Base-by-base conservation (phyloP, 53 echinoderm and acorn worm species). In the Paracentrotus lividus region DNA sequence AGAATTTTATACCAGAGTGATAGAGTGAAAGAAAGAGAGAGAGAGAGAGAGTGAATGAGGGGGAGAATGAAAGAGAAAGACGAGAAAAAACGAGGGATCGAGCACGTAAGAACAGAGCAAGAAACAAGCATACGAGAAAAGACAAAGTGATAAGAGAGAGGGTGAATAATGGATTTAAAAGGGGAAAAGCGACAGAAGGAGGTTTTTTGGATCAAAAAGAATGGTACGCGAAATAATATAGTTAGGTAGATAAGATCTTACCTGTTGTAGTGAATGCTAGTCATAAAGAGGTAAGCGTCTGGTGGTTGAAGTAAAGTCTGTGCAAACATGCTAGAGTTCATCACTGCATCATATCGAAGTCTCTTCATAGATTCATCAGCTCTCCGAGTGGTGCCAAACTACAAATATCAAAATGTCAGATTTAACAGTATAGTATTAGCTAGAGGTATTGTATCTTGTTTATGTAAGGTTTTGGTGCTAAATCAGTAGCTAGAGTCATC, bases 301-400 rank as follows among this genome's bases (percentile, higher is more conserved):
- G 96, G 96, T 88, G 94, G 90, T n/a, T 94, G 90, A 15, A 98
- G 92, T 38, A 96, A 93, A 24, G 94, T 88, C 90, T 97, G 97
- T 4, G 98, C 97, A 98, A 95, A 26, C 94, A 96, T 18, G 95
- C 97, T 92, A 97, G 72, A 32, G 96, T 97, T 97, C 67, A 95
- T 38, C 58, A 93, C 88, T 2, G 95, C 95, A 40, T 96, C 96
- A 55, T 88, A 88, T 60, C 95, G 90, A 66, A 98, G 49, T 93
- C 96, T 97, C 42, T 98, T 97, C 36, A 97, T 97, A 66, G 96
- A 95, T 58, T 98, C 98, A 93, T 94, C 96, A 44, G 94, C 96
- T n/a, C n/a, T 77, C 97, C 98, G n/a, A 98, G 90, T 27, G 98
- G 98, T 32, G 95, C 96, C n/a, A n/a, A 98, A 84, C 98, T 98